phyloP scores from a whole-genome alignment of 2,888 invertebrate genomes.

The Nebria brevicollis region DNA sequence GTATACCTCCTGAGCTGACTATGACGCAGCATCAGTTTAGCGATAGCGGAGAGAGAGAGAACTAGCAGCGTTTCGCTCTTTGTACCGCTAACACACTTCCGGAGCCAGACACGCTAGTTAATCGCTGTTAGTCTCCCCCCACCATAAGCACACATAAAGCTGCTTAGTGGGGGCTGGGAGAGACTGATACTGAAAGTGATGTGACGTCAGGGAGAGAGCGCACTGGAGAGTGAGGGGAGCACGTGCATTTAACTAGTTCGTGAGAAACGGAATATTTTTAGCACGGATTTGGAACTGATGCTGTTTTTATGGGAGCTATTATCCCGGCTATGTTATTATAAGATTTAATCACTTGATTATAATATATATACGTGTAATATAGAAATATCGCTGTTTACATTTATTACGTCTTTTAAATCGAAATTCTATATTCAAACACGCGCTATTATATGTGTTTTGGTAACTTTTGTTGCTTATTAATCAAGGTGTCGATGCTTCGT shows the following conservation, averaged over 20 bases:
- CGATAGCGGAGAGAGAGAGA: background rate
- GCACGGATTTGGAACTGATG: conserved; percentile 10
- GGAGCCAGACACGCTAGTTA: conserved; percentile 29
- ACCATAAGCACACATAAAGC: background rate
- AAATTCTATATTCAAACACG: no score
- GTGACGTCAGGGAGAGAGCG: conserved; percentile 25
- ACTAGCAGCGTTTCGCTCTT: background rate
- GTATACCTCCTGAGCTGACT: no score
- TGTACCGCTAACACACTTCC: conserved; percentile 43
- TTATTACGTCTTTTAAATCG: no score
- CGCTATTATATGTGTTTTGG: no score
- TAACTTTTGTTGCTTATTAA: no score
- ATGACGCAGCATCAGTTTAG: conserved; percentile 26
- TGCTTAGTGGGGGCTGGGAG: background rate
- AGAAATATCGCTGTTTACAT: no score
- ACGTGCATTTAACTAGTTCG: conserved; percentile 27
- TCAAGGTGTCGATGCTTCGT: no score
- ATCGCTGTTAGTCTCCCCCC: background rate
- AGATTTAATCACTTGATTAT: no score
- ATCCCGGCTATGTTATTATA: background rate
- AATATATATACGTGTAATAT: no score
- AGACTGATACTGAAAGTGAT: conserved; percentile 39
- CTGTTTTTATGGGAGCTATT: background rate
- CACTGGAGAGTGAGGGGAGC: conserved; percentile 10
- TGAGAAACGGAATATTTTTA: conserved; percentile 30